Evolutionary conservation across 1,140 invertebrate species (phyloP), one percentile per base, ranked within the genome.

Genomic region (Cepaea nemoralis): DNA sequence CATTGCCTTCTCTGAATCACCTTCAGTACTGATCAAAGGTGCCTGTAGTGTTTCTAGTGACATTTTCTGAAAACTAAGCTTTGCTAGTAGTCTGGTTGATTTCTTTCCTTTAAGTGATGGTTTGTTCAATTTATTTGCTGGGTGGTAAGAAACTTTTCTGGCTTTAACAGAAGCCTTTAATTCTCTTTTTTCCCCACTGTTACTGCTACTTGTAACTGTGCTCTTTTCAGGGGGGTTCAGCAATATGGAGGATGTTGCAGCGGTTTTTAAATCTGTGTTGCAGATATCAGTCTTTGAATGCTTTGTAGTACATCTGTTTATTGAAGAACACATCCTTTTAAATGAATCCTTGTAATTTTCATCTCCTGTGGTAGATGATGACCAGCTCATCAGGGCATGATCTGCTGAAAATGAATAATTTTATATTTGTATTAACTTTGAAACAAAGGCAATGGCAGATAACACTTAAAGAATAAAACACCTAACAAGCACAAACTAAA

Each of bases 291-390:
- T 31, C 27, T 16, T 63, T 63, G 59, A n/a, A 63, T 31, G 59
- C 22, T 31, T 45, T 74, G 71, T 8, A 27, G 2, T 74, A n/a
- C n/a, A n/a, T 22, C 33, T 50, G 24, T 50, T 74, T 1, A 74
- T n/a, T 6, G 40, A 48, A 74, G 71, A 39, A 74, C 14, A 74
- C 33, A 74, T 33, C 12, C 71, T 48, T n/a, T 74, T 45, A 74
- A 74, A 74, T 16, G 22, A 37, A 24, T 74, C 71, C 42, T 74
- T 74, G 42, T 74, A 74, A 31, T 74, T 74, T 48, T 74, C 71
- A 50, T 33, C 59, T 31, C 59, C 16, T 27, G n/a, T 63, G 27
- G 6, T 63, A 16, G 59, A 63, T 6, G 16, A 1, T 6, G 59
- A 16, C 59, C 59, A 31, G 6, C 59, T 63, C 59, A 31, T 63